Evolutionary conservation across 2,797 vertebrate genomes (phyloP), one percentile per base, ranked within the genome.

Genomic region (Tiaroga cobitis): DNA sequence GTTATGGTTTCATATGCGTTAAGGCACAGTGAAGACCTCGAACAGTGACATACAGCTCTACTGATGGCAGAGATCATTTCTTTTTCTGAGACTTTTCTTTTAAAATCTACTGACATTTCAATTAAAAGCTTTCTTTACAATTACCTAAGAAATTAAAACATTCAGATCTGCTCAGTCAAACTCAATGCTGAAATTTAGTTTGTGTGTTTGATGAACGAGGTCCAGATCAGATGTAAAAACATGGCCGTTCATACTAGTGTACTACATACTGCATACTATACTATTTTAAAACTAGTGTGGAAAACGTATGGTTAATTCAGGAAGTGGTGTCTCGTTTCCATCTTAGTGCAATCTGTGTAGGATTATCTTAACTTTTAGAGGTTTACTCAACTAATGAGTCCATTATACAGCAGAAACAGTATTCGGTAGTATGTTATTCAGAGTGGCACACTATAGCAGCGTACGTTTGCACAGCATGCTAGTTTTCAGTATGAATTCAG

Each of bases 1-100:
- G 74, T 78, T 87, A 79, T 87, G 70, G 75, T 78, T 78, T 80
- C 67, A 86, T 88, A 95, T 93, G 92, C 91, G n/a, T 93, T 96
- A 96, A 96, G 95, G 95, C 95, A 96, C 95, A 94, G 95, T 93
- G 92, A 95, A 92, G 92, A 93, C 85, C 89, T 90, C 91, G 94
- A 76, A 61, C 91, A 84, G 90, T 86, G 88, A 87, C 92, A 89
- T 89, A 84, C 87, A 86, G 81, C 85, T 89, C 91, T 84, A 88
- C 85, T 54, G 7, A 67, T 85, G 81, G 73, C 76, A 29, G 88
- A 85, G 59, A 80, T 43, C 56, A 67, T 34, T 46, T 61, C 54
- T 73, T 32, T 56, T 61, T 63, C 73, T 74, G 18, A 13, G 68
- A 29, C n/a, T 63, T 29, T 72, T 43, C 51, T 49, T 63, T 41